phyloP scores from a whole-genome alignment of 1,140 invertebrate species.

The Drosophila watanabei region DNA sequence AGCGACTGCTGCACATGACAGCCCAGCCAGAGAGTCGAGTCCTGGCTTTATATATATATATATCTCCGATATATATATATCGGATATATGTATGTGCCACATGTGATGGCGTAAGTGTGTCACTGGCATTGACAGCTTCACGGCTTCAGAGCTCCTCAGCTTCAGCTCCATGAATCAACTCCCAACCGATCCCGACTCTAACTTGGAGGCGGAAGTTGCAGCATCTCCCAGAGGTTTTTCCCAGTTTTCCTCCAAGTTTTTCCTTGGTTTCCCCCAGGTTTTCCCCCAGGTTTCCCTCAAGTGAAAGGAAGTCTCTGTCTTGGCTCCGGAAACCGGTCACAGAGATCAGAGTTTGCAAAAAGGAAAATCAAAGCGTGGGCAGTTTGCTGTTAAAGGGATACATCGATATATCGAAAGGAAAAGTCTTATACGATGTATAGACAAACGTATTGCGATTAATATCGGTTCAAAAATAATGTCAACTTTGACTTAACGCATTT shows the following conservation, averaged over 20 bases:
- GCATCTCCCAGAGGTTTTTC: background rate
- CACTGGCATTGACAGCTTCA: slow-evolving; percentile 54
- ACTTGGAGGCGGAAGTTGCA: slow-evolving; percentile 3
- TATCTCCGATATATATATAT: background rate
- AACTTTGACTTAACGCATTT: background rate
- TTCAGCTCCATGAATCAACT: background rate
- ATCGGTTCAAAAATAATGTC: background rate
- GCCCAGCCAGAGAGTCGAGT: slow-evolving; percentile 16
- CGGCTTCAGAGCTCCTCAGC: background rate
- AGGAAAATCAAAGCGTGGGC: background rate
- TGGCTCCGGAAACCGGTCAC: background rate
- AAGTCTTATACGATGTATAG: background rate
- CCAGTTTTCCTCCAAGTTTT: no score
- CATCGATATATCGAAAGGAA: background rate
- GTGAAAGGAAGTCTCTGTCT: slow-evolving; percentile 32
- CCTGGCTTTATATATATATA: slow-evolving; percentile 1
- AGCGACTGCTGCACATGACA: slow-evolving; percentile 56
- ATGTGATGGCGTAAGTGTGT: slow-evolving; percentile 59
- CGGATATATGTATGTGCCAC: slow-evolving; percentile 9
- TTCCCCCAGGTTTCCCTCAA: background rate
- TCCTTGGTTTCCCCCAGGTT: background rate
- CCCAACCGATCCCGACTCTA: background rate
- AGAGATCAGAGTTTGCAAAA: background rate
- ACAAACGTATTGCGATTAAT: background rate
- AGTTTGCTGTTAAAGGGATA: background rate